Evolutionary conservation across 2,888 invertebrate genomes (phyloP), one percentile per base, ranked within the genome.

Genomic region (Trichogramma evanescens): DNA sequence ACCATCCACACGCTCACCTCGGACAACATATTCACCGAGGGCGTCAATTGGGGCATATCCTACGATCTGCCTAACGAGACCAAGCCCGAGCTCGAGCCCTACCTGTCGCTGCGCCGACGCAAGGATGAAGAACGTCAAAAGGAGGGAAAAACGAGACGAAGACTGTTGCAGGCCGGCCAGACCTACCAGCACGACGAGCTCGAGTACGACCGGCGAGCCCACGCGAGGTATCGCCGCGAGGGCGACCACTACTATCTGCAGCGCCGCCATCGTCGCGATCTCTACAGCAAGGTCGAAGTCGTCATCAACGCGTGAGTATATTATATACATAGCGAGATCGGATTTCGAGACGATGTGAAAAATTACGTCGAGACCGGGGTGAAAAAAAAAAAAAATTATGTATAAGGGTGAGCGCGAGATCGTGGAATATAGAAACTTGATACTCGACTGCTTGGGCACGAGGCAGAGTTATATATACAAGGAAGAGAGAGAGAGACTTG

Each of bases 21-120:
- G 6, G 78, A 77, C 64, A 69, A 74, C 4, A 83, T 83, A 54
- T 83, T 85, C 68, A 84, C 85, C 7, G 85, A 85, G 71, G 86
- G 86, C 0, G 72, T 87, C 10, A 88, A 87, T 74, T 87, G 87
- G 87, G 88, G 86, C 51, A 84, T 87, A 45, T 85, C 88, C 0
- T 88, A 87, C 56, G 80, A 82, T 58, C 65, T 79, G 43, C 79
- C 79, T 4, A 79, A 79, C 67, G 78, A 78, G 61, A 79, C 73
- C 58, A 77, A 74, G 57, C 71, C 76, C 9, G 74, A 71, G 38
- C 67, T 77, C 6, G 73, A 73, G 40, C 75, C 76, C 0, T 71
- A 72, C 56, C 68, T 77, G 7, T 46, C 74, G 59, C 62, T 74
- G 8, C 68, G 74, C 62, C 7, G 62, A 63, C 53, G 60, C 53